These are phyloP conservation scores for Mimumesa dahlbomi DNA, from an alignment of 2,888 invertebrate species.

Conservation along the genomic window DNA sequence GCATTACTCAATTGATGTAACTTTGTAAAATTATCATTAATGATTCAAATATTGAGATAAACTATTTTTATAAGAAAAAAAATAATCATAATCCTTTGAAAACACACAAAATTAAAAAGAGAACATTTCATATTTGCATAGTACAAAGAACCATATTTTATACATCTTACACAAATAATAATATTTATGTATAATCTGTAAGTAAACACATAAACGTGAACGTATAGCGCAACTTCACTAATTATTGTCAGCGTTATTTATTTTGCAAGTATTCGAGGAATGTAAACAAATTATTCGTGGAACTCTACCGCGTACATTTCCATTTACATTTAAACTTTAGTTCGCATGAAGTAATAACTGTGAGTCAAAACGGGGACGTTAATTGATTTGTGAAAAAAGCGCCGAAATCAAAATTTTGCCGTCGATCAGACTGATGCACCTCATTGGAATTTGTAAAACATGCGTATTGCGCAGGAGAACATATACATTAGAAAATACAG, in stretches of 20 bases:
- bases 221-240: conserved; percentile 8
- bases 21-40: too few relatives aligned
- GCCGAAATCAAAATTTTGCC: conserved; percentile 61
- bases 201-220: conserved; percentile 25
- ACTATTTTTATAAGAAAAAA: too few relatives aligned
- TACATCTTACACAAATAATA: too few relatives aligned
- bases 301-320: conserved; percentile 3
- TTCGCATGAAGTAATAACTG: conserved; percentile 2
- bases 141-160: not conserved
- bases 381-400: conserved; percentile 61
- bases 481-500: conserved; percentile 38
- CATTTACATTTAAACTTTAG: conserved; percentile 17
- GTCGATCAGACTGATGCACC: conserved; percentile 39
- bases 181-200: too few relatives aligned
- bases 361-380: conserved; percentile 30
- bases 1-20: too few relatives aligned
- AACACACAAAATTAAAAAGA: too few relatives aligned
- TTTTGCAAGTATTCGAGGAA: conserved; percentile 22
- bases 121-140: too few relatives aligned
- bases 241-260: conserved; percentile 25
- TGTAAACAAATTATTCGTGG: conserved; percentile 29
- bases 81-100: too few relatives aligned
- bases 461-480: conserved; percentile 44
- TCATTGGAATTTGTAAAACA: conserved; percentile 55
- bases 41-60: too few relatives aligned